Evolutionary conservation across 2,888 invertebrate species (phyloP).

Genomic region (Caradrina clavipalpis): DNA sequence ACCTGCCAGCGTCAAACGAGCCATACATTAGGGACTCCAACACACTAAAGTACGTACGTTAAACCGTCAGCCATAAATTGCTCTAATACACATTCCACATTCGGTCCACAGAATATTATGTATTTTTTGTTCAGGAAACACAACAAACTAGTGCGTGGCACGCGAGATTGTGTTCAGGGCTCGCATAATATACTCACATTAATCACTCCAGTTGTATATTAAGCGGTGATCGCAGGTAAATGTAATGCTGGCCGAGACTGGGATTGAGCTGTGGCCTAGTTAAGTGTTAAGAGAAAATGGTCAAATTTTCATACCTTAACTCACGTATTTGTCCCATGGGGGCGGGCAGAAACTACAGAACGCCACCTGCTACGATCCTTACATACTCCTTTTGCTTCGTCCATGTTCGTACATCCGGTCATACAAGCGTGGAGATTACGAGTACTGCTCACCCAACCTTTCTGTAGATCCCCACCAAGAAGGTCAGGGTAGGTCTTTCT

Average conservation of each 20-base stretch:
- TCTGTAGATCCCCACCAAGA: no score
- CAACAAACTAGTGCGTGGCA: conserved; percentile 64
- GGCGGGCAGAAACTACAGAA: no score
- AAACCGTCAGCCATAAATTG: conserved; percentile 59
- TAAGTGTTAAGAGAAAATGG: not conserved
- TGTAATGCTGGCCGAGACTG: not conserved
- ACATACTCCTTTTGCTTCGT: no score
- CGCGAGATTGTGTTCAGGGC: conserved; percentile 67
- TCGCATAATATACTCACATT: conserved; percentile 49
- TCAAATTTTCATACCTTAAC: not conserved
- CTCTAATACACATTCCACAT: conserved; percentile 57
- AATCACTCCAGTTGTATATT: conserved; percentile 49
- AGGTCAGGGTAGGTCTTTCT: no score
- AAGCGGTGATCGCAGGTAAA: conserved; percentile 34
- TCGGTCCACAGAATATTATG: conserved; percentile 54
- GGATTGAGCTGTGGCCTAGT: not conserved
- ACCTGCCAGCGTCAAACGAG: conserved; percentile 19
- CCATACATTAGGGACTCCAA: conserved; percentile 34
- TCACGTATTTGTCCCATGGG: no score
- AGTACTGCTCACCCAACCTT: no score
- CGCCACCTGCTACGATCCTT: no score
- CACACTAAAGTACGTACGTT: conserved; percentile 37
- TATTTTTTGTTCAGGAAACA: conserved; percentile 66
- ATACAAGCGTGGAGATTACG: no score
- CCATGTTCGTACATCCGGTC: no score